A percentile compares a stretch with the other conserved stretches of the same genome.
Evolutionary conservation across 2,888 invertebrate species (phyloP).

Genomic region (Clostera curtula): DNA sequence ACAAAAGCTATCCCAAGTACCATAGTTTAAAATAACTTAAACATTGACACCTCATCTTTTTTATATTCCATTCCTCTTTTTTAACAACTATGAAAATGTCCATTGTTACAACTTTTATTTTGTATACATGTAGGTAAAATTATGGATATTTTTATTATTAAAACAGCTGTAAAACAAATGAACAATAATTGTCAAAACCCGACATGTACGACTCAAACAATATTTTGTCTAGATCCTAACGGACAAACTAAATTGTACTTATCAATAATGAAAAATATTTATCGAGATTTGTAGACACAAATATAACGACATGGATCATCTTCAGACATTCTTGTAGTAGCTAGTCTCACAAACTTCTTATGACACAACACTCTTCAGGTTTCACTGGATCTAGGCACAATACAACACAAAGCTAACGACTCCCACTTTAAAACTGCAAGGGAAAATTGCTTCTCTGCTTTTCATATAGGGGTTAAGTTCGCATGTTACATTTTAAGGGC

Average conservation of each 20-base stretch:
- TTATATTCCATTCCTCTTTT: neutral
- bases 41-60: too few relatives aligned
- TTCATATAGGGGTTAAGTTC: conserved; percentile 15
- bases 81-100: neutral
- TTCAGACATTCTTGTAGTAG: conserved; percentile 3
- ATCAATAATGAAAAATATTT: neutral
- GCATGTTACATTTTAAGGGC: conserved; percentile 14
- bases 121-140: neutral
- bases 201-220: too few relatives aligned
- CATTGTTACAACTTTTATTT: neutral
- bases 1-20: too few relatives aligned
- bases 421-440: conserved; percentile 4
- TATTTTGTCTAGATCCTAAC: too few relatives aligned
- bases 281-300: conserved; percentile 2
- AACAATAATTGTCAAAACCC: too few relatives aligned
- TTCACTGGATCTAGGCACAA: conserved; percentile 19
- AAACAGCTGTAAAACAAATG: conserved; percentile 5
- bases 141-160: conserved; percentile 2
- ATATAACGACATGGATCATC: conserved; percentile 1
- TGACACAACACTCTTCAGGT: conserved; percentile 19
- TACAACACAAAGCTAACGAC: conserved; percentile 10
- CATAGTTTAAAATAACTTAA: too few relatives aligned
- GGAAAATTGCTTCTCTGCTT: conserved; percentile 6
- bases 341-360: conserved; percentile 10
- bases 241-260: too few relatives aligned